These are phyloP conservation scores for Lampropteryx suffumata DNA, from an alignment of 2,888 invertebrate genomes.

Conservation along the genomic window DNA sequence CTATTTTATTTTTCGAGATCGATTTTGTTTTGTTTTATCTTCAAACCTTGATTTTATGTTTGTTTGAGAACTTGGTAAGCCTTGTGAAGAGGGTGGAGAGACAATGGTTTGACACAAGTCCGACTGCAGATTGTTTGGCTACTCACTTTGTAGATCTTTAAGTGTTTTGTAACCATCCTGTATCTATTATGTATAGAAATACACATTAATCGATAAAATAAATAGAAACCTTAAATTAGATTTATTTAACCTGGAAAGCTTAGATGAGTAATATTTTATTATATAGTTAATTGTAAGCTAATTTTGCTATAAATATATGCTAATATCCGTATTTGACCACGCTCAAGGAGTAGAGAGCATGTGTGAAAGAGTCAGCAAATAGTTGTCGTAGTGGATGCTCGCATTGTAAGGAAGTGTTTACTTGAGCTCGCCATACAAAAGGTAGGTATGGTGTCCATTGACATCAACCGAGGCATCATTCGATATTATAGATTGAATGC, in stretches of 20 bases:
- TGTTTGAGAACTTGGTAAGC: slow-evolving; percentile 22
- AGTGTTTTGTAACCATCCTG: no score
- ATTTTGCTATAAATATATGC: slow-evolving; percentile 22
- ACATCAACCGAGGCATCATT: slow-evolving; percentile 19
- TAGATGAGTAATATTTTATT: slow-evolving; percentile 9
- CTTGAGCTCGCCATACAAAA: slow-evolving; percentile 7
- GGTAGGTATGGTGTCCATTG: slow-evolving; percentile 13
- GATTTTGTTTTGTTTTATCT: slow-evolving; percentile 27
- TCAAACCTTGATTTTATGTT: slow-evolving; percentile 25
- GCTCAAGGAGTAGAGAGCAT: slow-evolving; percentile 36
- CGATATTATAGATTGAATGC: slow-evolving; percentile 16
- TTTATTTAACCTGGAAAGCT: background rate
- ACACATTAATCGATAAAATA: no score
- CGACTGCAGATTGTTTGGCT: slow-evolving; percentile 1
- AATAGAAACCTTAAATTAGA: no score
- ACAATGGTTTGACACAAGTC: slow-evolving; percentile 11
- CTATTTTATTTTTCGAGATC: slow-evolving; percentile 20
- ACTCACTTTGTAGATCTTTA: no score
- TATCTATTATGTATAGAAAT: no score
- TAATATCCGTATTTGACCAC: slow-evolving; percentile 27
- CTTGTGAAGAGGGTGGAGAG: slow-evolving; percentile 16
- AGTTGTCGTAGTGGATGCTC: slow-evolving; percentile 44
- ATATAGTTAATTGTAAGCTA: slow-evolving; percentile 8
- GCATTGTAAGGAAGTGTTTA: slow-evolving; percentile 38
- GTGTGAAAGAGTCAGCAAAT: slow-evolving; percentile 41